Conservation (phyloP, 2,797 vertebrate species). For the Buphagus erythrorhynchus region DNA sequence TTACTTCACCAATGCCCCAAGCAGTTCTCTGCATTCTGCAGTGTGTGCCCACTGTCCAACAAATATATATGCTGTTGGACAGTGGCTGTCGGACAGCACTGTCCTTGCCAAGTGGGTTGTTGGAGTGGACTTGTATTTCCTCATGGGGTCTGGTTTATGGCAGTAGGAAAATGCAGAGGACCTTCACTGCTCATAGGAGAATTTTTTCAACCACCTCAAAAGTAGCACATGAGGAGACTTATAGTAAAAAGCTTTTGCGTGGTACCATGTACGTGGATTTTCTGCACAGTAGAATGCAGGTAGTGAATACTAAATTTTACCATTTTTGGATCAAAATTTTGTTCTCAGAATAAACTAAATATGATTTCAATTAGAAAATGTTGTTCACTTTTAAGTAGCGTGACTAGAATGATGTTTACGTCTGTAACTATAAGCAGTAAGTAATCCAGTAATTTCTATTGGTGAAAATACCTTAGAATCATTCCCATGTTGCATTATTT, state of each 20-base stretch:
- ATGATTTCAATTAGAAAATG: background rate
- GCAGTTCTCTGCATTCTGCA: background rate
- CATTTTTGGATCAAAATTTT: background rate
- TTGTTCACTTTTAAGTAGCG: background rate
- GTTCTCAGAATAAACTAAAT: background rate
- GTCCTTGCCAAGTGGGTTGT: background rate
- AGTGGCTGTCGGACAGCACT: no score
- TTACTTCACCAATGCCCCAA: background rate
- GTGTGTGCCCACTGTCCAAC: rapidly evolving
- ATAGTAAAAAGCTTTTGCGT: background rate
- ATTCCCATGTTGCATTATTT: background rate
- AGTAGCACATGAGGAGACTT: background rate
- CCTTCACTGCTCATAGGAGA: background rate
- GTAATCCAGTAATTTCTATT: background rate
- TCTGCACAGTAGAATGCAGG: background rate
- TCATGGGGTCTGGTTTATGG: background rate
- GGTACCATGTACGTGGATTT: background rate
- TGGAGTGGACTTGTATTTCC: background rate
- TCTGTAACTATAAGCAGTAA: background rate
- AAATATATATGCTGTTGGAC: background rate
- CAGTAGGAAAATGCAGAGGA: background rate
- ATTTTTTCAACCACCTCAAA: background rate
- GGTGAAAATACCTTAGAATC: background rate
- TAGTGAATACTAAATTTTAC: background rate
- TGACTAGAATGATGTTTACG: background rate